Evolutionary conservation across 1,140 invertebrate species (phyloP), one percentile per base, ranked within the genome.

Genomic region (Drosophila burlai): DNA sequence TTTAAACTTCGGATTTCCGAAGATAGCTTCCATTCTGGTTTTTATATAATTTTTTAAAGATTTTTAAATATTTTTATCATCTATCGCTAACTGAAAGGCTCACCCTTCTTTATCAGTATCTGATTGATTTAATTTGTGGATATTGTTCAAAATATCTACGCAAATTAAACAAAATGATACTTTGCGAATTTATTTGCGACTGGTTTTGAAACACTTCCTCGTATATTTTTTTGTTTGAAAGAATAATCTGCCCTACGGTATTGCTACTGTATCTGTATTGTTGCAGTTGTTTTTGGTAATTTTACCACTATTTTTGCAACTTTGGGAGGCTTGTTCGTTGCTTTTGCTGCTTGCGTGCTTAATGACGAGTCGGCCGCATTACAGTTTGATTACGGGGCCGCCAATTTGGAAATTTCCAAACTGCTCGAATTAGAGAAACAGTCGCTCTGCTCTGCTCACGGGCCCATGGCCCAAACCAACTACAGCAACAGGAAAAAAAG

Each of bases 391-490:
- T 87, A 87, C 74, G 59, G 76, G 50, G 84, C 64, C 64, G 72
- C 43, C 76, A 89, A 87, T 89, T 83, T 87, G 80, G 68, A 83
- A 87, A 87, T 87, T 83, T 87, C 84, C 84, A 75, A 89, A 89
- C 80, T 87, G 80, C 80, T 86, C 80, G 81, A 86, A 83, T 86
- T 86, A 87, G 81, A 80, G 66, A 83, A 76, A 73, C 81, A 81
- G 43, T 34, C 58, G 45, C 58, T 62, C 46, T 63, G 43, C 46
- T 26, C 43, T 38, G 45, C 66, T 49, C 47, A 52, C 54, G 61
- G 61, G 36, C 66, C 24, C 61, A 52, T 45, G 61, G 61, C 61
- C 26, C 46, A 16, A 68, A 21, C 46, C 34, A 76, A 46, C 50
- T 4, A 34, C 61, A 45, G 67, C 47, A 31, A 50, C 49, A 60